Evolutionary conservation across 2,888 invertebrate genomes (phyloP), one percentile per base, ranked within the genome.

Genomic region (Salticus scenicus): DNA sequence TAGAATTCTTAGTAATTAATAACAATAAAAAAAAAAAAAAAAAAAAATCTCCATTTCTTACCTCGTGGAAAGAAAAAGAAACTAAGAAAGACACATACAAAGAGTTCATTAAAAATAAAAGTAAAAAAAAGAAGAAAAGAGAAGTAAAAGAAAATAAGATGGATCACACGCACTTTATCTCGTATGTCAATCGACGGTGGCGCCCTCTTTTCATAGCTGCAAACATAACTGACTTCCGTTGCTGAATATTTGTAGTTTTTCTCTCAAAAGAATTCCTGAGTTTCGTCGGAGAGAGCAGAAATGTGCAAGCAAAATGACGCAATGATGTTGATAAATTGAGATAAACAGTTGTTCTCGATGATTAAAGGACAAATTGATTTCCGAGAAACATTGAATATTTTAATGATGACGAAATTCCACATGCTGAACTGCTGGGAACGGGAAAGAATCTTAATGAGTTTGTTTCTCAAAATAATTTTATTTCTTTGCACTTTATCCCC

Each of bases 81-180:
- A 57, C 24, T 17, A 5, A 24, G 17, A 57, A 24, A 57, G 57
- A 57, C 57, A 57, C 57, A 57, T 57, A 57, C 57, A 57, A 71
- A 71, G 71, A 71, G 71, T 47, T 51, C 57, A 47, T 28, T 64
- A 28, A 51, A 64, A 63, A n/a, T n/a, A n/a, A n/a, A n/a, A n/a
- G n/a, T n/a, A n/a, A n/a, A n/a, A 57, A 74, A 64, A 41, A 31
- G 20, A 24, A 37, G n/a, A 31, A n/a, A 27, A 64, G 64, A 27
- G 31, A 51, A 57, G 70, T 74, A 75, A 76, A 74, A n/a, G 30
- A 37, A 31, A 67, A 84, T 64, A 84, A 84, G 83, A 84, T 84
- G 83, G 83, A 84, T 84, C 57, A 77, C n/a, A 47, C 67, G 77
- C 67, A 77, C 77, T 77, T 84, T 84, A 84, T 84, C 83, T 84